Evolutionary conservation across 2,888 invertebrate species (phyloP).

Genomic region (Cephus sareptanus): DNA sequence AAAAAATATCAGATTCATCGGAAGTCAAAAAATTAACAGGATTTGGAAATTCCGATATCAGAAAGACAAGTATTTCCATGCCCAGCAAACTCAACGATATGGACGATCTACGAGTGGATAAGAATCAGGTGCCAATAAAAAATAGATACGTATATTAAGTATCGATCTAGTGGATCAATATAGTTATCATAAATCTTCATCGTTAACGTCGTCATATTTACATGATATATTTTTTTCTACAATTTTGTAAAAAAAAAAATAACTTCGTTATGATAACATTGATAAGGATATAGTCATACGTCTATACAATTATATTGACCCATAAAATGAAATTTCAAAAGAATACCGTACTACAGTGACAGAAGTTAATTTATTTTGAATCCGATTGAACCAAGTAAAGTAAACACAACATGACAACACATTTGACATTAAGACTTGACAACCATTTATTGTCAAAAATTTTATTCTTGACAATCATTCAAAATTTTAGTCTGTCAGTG

Average conservation of each 20-base stretch:
- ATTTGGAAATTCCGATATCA: constrained; percentile 52
- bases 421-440: not conserved
- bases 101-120: constrained; percentile 69
- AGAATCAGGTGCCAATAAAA: not conserved
- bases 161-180: not conserved
- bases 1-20: not conserved
- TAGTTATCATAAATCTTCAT: too few relatives aligned
- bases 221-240: not conserved
- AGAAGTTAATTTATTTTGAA: not conserved
- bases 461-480: not conserved
- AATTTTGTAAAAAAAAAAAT: not conserved
- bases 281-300: not conserved
- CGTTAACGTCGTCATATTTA: not conserved
- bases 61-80: constrained; percentile 81
- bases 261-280: not conserved
- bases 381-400: not conserved
- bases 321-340: not conserved
- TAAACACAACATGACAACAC: not conserved
- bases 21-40: not conserved
- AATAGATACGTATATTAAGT: not conserved
- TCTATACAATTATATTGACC: not conserved
- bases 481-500: not conserved
- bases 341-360: not conserved
- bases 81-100: constrained; percentile 77
- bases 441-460: not conserved